Conservation (phyloP, 1,140 invertebrate species). For the Magallana ariakensis region DNA sequence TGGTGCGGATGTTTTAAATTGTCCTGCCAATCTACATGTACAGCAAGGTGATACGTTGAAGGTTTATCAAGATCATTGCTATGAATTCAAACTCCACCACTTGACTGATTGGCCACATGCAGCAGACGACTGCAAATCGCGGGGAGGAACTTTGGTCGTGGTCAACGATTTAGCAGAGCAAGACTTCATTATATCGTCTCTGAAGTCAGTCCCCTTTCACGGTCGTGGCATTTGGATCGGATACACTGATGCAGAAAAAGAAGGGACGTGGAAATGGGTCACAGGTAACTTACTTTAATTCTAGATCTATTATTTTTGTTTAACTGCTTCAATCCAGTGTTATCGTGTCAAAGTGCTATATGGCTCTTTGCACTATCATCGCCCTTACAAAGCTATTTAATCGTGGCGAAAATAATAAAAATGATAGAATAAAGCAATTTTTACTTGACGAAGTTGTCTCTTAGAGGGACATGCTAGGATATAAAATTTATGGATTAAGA, state of each 20-base stretch:
- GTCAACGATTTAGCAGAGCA: constrained; percentile 21
- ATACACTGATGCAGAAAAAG: constrained; percentile 7
- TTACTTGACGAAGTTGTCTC: too few relatives aligned
- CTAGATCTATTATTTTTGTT: too few relatives aligned
- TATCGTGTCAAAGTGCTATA: too few relatives aligned
- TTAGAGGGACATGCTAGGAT: too few relatives aligned
- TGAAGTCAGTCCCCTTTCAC: constrained; percentile 17
- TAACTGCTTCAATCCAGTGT: too few relatives aligned
- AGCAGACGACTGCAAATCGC: constrained; percentile 15
- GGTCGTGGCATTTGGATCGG: constrained; percentile 47
- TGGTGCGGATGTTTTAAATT: not conserved
- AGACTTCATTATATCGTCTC: constrained; percentile 40
- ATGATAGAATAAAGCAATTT: too few relatives aligned
- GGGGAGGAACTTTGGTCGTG: constrained; percentile 31
- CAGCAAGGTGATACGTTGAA: not conserved
- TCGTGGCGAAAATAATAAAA: too few relatives aligned
- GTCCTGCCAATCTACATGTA: constrained; percentile 44
- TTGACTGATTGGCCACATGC: constrained; percentile 10
- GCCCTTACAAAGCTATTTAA: too few relatives aligned
- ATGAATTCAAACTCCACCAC: constrained; percentile 38
- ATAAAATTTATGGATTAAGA: too few relatives aligned
- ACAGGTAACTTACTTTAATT: constrained; percentile 34
- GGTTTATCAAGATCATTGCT: constrained; percentile 18
- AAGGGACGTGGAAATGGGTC: constrained; percentile 40
- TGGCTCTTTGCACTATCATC: too few relatives aligned